phyloP scores from a whole-genome alignment of 1,140 invertebrate genomes.

The Lasioglossum baleicum region DNA sequence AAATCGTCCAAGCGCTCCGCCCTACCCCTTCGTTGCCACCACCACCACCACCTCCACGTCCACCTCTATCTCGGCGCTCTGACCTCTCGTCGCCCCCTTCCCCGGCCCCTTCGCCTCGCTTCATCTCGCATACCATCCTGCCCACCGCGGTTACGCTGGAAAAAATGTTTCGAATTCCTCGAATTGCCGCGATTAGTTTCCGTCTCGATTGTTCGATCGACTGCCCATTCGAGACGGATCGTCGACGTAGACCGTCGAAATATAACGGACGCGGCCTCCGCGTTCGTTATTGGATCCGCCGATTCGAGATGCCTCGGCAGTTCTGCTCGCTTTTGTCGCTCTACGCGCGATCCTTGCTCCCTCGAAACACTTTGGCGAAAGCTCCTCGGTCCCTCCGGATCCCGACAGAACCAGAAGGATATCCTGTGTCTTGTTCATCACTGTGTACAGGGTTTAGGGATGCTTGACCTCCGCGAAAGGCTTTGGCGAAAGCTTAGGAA shows the following conservation, averaged over 20 bases:
- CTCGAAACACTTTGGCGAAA: no score
- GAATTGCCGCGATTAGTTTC: constrained; percentile 63
- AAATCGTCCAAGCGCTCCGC: constrained; percentile 59
- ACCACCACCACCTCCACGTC: not conserved
- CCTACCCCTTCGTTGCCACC: constrained; percentile 16
- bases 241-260: not conserved
- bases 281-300: constrained; percentile 34
- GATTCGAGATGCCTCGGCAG: constrained; percentile 15
- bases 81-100: not conserved
- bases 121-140: not conserved
- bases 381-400: no score
- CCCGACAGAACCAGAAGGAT: no score
- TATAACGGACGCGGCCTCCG: not conserved
- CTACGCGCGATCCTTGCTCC: not conserved
- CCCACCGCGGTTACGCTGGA: constrained; percentile 29
- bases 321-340: not conserved
- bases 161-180: constrained; percentile 66
- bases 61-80: not conserved
- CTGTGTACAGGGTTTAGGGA: no score
- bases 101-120: not conserved
- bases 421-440: no score
- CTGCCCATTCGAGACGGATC: not conserved
- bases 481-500: no score
- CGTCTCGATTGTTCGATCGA: constrained; percentile 61
- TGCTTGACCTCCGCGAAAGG: no score